phyloP scores from a whole-genome alignment of 2,113 vertebrate species.

The Daboia siamensis region DNA sequence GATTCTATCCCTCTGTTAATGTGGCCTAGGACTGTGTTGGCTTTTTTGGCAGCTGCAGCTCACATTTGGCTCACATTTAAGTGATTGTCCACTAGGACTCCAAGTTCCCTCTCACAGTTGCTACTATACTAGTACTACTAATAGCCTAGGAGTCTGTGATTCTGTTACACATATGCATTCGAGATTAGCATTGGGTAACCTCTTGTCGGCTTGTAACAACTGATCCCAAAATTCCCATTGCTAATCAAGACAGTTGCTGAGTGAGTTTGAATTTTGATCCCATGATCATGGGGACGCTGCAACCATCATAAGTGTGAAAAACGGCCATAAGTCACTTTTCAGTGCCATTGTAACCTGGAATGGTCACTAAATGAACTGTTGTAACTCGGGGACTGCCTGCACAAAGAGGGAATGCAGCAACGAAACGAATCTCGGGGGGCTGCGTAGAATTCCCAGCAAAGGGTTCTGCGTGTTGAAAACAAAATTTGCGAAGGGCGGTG shows the following conservation, averaged over 20 bases:
- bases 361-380: not conserved
- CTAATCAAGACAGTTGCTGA: not conserved
- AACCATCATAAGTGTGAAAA: too few species aligned
- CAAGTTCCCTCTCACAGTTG: not conserved
- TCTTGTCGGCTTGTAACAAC: not conserved
- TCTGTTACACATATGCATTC: not conserved
- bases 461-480: not conserved
- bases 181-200: too few species aligned
- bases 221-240: too few species aligned
- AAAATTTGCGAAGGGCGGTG: not conserved
- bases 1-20: too few species aligned
- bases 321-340: too few species aligned
- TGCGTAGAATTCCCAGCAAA: not conserved
- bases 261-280: not conserved
- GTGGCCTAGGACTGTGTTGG: rapidly evolving
- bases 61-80: too few species aligned
- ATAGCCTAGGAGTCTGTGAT: not conserved
- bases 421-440: not conserved
- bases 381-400: not conserved
- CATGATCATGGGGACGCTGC: too few species aligned
- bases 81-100: too few species aligned
- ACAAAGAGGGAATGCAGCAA: not conserved
- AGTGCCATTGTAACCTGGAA: not conserved
- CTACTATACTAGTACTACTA: not conserved
- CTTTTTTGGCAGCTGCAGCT: too few species aligned